Conservation (phyloP, 2,113 vertebrate genomes). For the Vulpes ferrilata region DNA sequence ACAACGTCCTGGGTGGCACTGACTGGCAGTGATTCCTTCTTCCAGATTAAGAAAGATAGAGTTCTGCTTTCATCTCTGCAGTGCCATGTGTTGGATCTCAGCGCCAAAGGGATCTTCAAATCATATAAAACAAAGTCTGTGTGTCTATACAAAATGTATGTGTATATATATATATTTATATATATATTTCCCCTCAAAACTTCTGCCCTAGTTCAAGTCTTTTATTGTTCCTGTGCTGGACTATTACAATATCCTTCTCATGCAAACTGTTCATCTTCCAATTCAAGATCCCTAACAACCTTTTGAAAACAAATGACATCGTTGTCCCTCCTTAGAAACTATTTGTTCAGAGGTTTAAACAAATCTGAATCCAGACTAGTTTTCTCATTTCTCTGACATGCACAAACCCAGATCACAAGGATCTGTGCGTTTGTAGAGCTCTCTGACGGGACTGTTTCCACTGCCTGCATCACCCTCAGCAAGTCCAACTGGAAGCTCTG, state of each 20-base stretch:
- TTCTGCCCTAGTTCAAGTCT: neutral
- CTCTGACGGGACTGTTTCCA: neutral
- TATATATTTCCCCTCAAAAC: neutral
- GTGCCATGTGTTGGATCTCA: too few species aligned
- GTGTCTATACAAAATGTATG: neutral
- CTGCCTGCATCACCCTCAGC: neutral
- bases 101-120: neutral
- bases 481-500: neutral
- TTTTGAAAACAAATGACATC: neutral
- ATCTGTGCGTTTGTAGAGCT: neutral
- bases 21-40: neutral
- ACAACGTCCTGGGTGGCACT: accelerated
- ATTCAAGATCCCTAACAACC: neutral
- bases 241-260: neutral
- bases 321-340: neutral
- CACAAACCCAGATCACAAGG: neutral
- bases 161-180: too few species aligned
- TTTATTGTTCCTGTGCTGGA: neutral
- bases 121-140: neutral
- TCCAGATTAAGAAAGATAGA: neutral
- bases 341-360: neutral
- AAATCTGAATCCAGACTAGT: neutral
- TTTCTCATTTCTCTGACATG: neutral
- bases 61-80: neutral
- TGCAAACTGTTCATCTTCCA: neutral